These are phyloP conservation scores for Enoplosus armatus DNA, from an alignment of 2,797 vertebrate species.

Conservation along the genomic window DNA sequence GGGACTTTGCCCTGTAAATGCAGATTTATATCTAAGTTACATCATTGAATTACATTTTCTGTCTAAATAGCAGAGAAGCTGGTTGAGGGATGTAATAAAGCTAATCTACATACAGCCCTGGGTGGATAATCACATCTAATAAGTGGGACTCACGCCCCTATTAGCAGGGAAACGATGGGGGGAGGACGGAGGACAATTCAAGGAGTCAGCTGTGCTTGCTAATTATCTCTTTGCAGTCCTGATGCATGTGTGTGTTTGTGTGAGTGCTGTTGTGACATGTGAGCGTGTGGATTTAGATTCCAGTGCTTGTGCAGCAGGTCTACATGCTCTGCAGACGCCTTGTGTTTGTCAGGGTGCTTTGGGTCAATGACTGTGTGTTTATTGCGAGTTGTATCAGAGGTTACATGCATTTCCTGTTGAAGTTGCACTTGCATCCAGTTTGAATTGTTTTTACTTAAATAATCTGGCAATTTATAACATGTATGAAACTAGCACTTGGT, in stretches of 20 bases:
- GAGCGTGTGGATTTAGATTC: constrained; percentile 58
- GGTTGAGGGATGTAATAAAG: constrained; percentile 80
- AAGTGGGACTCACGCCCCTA: constrained; percentile 82
- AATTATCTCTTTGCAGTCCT: constrained; percentile 79
- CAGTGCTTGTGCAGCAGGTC: constrained; percentile 61
- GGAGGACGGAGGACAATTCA: constrained; percentile 78
- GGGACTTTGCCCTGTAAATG: constrained; percentile 82
- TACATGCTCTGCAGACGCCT: constrained; percentile 45
- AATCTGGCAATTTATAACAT: constrained; percentile 5
- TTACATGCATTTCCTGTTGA: constrained; percentile 9
- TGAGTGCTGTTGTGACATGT: constrained; percentile 73
- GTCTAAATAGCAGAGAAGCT: constrained; percentile 81
- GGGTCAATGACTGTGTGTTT: constrained; percentile 51
- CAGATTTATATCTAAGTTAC: constrained; percentile 85
- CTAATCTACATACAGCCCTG: constrained; percentile 84
- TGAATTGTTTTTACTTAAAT: background rate
- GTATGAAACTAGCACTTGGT: background rate
- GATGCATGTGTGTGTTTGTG: constrained; percentile 73
- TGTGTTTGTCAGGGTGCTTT: constrained; percentile 50
- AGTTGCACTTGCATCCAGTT: constrained; percentile 15
- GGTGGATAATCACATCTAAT: constrained; percentile 85
- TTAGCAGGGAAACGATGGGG: constrained; percentile 78
- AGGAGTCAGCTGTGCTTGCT: constrained; percentile 83
- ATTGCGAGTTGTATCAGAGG: constrained; percentile 10
- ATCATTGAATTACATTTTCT: constrained; percentile 86